Evolutionary conservation across 2,113 vertebrate species (phyloP), one percentile per base, ranked within the genome.

Genomic region (Anseranas semipalmata): DNA sequence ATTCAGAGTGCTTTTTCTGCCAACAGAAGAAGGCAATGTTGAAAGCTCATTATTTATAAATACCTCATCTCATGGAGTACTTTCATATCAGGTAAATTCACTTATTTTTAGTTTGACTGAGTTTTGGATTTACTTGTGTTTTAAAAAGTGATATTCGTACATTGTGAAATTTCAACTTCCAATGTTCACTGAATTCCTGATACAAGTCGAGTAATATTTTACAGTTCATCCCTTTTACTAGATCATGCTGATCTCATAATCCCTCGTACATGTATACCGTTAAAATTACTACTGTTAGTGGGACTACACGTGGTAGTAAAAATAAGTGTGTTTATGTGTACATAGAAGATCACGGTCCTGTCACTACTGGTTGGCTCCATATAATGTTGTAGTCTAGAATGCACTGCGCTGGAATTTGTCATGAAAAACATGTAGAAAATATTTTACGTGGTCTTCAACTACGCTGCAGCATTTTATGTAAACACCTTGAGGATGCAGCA

Each of bases 1-100:
- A 96, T 99, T 99, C 98, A 99, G 99, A 98, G 98, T 99, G 85
- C 98, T 99, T 97, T 99, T 99, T 98, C 98, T 99, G 95, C 99
- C 99, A 71, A 98, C 98, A 52, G 98, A 99, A 98, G 99, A 99
- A 98, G 99, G 99, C 98, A 99, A 93, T 97, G 97, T 99, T 97
- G 99, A 99, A 98, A 99, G 99, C 96, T 99, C 99, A 88, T 99
- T 99, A 99, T 99, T 99, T 99, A 99, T 99, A 98, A 99, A 99
- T 98, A 99, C 99, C 96, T 99, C 99, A 65, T 98, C 98, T 92
- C 98, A 99, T 63, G 99, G 99, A 96, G 93, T 99, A 85, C 97
- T 99, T 96, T 99, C 98, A 76, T 99, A 99, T 98, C 99, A 98
- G 96, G 99, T 99, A 92, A 98, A 95, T 96, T 43, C 33, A 35